Evolutionary conservation across 2,797 vertebrate genomes (phyloP).

Genomic region (Uromys caudimaculatus): DNA sequence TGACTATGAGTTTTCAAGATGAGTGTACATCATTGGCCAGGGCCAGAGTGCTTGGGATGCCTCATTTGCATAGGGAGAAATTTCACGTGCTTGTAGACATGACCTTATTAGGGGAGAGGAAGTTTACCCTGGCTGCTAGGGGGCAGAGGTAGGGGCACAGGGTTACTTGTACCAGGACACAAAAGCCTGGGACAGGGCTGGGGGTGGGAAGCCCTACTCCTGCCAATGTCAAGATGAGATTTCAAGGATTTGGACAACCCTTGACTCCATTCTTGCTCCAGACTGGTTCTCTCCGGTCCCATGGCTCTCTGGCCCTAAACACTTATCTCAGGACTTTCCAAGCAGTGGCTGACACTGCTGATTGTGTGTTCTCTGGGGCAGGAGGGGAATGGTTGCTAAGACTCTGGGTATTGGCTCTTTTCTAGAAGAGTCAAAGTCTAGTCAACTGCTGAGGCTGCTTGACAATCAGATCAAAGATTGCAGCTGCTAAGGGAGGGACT

Average conservation of each 20-base stretch:
- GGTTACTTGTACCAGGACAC: neutral
- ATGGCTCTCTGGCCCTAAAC: neutral
- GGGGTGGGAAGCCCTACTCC: neutral
- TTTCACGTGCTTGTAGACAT: neutral
- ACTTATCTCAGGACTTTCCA: neutral
- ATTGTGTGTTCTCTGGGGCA: neutral
- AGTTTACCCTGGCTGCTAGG: neutral
- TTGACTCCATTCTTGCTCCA: neutral
- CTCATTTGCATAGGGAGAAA: neutral
- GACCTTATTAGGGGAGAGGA: neutral
- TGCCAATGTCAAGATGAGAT: neutral
- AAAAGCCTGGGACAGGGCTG: too few species aligned
- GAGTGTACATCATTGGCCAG: neutral
- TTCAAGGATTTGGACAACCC: neutral
- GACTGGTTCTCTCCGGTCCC: neutral
- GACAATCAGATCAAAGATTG: conserved; percentile 62
- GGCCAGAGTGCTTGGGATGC: neutral
- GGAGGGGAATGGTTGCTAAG: neutral
- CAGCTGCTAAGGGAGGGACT: conserved; percentile 43
- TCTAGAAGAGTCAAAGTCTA: conserved; percentile 47
- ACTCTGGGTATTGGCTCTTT: neutral
- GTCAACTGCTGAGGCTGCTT: conserved; percentile 18
- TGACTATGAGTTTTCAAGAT: neutral
- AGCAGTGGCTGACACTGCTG: neutral
- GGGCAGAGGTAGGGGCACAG: neutral